Evolutionary conservation across 53 echinoderm and acorn worm genomes (phyloP).

Genomic region (Paelopatides confundens): DNA sequence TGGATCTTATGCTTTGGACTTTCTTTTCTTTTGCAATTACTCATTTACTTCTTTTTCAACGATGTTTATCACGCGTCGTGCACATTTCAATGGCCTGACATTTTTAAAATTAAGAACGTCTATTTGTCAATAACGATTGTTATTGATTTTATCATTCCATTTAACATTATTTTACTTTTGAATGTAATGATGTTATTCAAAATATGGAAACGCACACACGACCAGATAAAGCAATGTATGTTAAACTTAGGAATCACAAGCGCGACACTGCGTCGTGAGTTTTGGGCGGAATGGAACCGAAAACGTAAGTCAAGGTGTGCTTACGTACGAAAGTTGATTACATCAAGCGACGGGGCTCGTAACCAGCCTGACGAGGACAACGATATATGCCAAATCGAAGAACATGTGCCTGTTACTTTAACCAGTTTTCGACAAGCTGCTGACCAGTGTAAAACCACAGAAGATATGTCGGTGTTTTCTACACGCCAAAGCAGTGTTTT

Average conservation of each 20-base stretch:
- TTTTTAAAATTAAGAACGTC: not conserved
- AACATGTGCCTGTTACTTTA: too few relatives aligned
- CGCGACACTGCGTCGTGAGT: not conserved
- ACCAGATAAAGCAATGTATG: constrained; percentile 2
- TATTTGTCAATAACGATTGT: not conserved
- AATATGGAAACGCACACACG: constrained; percentile 5
- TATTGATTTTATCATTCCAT: constrained; percentile 33
- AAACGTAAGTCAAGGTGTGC: not conserved
- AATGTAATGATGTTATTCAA: constrained; percentile 23
- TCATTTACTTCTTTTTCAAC: not conserved
- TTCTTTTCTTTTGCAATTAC: not conserved
- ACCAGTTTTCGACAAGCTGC: too few relatives aligned
- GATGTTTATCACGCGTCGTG: not conserved
- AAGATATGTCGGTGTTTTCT: too few relatives aligned
- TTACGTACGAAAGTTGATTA: not conserved
- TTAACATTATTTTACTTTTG: not conserved
- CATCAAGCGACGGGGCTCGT: not conserved
- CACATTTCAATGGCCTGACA: not conserved
- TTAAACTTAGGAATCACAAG: not conserved
- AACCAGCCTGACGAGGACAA: not conserved
- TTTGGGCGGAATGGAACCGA: not conserved
- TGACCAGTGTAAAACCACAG: too few relatives aligned
- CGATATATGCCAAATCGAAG: too few relatives aligned
- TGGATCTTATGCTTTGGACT: not conserved
- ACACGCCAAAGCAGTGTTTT: too few relatives aligned